Evolutionary conservation across 1,140 invertebrate species (phyloP).

Genomic region (Diuraphis noxia): DNA sequence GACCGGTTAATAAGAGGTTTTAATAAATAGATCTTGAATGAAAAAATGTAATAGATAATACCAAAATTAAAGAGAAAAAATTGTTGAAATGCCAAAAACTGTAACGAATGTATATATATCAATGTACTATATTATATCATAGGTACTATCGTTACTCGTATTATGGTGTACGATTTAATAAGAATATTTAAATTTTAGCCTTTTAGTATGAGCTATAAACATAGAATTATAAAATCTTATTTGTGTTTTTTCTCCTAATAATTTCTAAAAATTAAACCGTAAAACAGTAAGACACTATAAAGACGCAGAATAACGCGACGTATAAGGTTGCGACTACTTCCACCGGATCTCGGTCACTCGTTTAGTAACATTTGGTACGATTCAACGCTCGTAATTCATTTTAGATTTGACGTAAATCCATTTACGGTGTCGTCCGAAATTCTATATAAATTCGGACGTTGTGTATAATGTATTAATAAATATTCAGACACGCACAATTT

Average conservation of each 20-base stretch:
- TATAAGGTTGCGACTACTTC: conserved; percentile 27
- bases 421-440: conserved; percentile 11
- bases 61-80: background rate
- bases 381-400: background rate
- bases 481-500: background rate
- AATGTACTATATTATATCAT: background rate
- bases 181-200: background rate
- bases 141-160: too few species aligned
- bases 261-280: background rate
- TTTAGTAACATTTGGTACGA: background rate
- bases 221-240: background rate
- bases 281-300: background rate
- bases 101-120: background rate
- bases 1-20: conserved; percentile 22
- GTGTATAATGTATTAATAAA: background rate
- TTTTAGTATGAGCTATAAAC: background rate
- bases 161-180: background rate
- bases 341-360: conserved; percentile 34
- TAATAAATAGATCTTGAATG: background rate
- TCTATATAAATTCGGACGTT: background rate
- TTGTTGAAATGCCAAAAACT: background rate
- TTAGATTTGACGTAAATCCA: conserved; percentile 3
- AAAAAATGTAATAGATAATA: background rate
- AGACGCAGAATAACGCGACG: background rate
- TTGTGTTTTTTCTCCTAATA: background rate